Evolutionary conservation across 2,113 vertebrate species (phyloP), one percentile per base, ranked within the genome.

Genomic region (Megatriorchis doriae): DNA sequence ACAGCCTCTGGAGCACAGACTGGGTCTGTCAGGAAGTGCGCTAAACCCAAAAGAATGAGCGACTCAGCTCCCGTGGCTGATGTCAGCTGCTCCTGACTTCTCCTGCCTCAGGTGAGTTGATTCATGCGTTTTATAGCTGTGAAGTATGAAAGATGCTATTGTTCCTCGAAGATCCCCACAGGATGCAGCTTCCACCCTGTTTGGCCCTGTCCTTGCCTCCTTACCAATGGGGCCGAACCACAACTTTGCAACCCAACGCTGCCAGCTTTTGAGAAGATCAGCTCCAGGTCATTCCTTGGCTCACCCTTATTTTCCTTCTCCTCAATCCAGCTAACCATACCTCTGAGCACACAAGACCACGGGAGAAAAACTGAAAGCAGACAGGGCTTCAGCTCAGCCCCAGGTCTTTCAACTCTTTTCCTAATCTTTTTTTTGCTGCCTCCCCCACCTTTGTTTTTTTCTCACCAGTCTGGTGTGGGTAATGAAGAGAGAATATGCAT

Each of bases 101-200:
- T 96, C 43, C 91, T 74, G 85, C 88, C 94, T 86, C 83, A 91
- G 92, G 90, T 95, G 86, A 92, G 63, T 81, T 96, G 96, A 95
- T 96, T 95, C 88, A 95, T 31, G 20, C 52, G 13, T 91, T 91
- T 89, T 71, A 92, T 53, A 91, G 66, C 77, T 6, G 1, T 67
- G 36, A 96, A 95, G 43, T 9, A 85, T 85, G 93, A 93, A 91
- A 92, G 88, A 77, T 93, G 61, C 53, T 70, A 80, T 82, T 95
- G 93, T 91, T 93, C 73, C 83, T 73, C 36, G 8, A 94, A 72
- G 84, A 91, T 85, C 74, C 67, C 32, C 66, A 94, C 53, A 38
- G 43, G 81, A 91, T 62, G 63, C 45, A 67, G 72, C 47, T 92
- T 95, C 55, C 25, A 50, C 7, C 10, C 47, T 36, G 9, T 29